Percentiles rank a stretch among this genome's conserved stretches.
Evolutionary conservation across 2,113 vertebrate genomes (phyloP).

Genomic region (human (Homo sapiens)): GRCh38 chr4:188524001-188524500

Average conservation of each 20-base stretch:
- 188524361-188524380: neutral
- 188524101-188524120: neutral
- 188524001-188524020: neutral
- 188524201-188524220: neutral
- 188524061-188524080: neutral
- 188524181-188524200: neutral
- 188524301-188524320: neutral
- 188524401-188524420: neutral
- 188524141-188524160: neutral
- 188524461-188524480: neutral
- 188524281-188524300: neutral
- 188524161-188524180: neutral
- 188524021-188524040: neutral
- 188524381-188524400: neutral
- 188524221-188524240: neutral
- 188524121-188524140: neutral
- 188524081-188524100: neutral
- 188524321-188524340: neutral
- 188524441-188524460: neutral
- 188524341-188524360: neutral
- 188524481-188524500: rapidly evolving
- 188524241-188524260: neutral
- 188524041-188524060: neutral
- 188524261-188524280: neutral
- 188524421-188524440: neutral